phyloP scores from a whole-genome alignment of 1,140 invertebrate species.

The Aplysia californica region DNA sequence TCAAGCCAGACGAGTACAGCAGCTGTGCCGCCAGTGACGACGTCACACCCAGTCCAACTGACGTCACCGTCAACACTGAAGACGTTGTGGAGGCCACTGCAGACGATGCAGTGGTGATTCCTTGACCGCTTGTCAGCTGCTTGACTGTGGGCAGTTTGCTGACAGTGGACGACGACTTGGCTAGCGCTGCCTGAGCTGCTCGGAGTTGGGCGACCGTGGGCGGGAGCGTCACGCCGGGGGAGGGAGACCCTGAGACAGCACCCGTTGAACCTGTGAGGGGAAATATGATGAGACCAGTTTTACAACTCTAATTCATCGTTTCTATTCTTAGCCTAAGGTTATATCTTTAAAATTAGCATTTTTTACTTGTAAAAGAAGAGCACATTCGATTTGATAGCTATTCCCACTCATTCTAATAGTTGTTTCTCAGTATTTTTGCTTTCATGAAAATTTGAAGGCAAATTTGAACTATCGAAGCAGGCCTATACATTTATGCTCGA shows the following conservation, averaged over 20 bases:
- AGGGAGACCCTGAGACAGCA: not conserved
- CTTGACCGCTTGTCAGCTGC: constrained; percentile 11
- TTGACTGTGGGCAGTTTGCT: constrained; percentile 16
- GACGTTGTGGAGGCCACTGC: constrained; percentile 1
- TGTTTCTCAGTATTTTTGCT: too few species aligned
- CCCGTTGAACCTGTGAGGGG: too few species aligned
- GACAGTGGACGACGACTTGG: not conserved
- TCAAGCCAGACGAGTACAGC: constrained; percentile 12
- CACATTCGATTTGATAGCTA: too few species aligned
- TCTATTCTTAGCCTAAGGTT: too few species aligned
- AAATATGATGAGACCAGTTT: too few species aligned
- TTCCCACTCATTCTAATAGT: too few species aligned
- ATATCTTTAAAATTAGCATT: too few species aligned
- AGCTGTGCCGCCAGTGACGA: constrained; percentile 26
- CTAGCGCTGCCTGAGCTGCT: constrained; percentile 20
- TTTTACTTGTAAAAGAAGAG: too few species aligned
- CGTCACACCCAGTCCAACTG: constrained; percentile 4
- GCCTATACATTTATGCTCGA: too few species aligned
- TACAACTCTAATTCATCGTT: too few species aligned
- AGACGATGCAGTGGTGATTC: not conserved
- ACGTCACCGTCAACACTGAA: constrained; percentile 21
- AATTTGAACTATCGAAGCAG: too few species aligned
- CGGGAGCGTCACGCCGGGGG: not conserved
- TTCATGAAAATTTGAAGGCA: too few species aligned
- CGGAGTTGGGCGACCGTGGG: constrained; percentile 14